phyloP scores from a whole-genome alignment of 2,113 vertebrate genomes.

The Myrmecobius fasciatus region DNA sequence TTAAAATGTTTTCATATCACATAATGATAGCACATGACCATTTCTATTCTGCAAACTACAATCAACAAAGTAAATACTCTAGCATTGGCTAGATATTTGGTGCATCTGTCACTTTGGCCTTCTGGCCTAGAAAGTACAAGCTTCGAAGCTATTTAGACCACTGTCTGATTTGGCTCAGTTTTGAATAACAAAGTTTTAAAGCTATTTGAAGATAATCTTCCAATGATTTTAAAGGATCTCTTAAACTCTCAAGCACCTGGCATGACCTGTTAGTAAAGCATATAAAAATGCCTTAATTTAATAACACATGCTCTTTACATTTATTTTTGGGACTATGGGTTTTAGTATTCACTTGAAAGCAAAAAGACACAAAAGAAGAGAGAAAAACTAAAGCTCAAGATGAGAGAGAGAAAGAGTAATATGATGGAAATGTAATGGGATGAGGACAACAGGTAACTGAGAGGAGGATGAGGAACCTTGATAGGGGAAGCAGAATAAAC shows the following conservation, averaged over 20 bases:
- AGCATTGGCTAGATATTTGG: constrained; percentile 66
- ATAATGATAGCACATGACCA: constrained; percentile 63
- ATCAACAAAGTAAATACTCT: constrained; percentile 64
- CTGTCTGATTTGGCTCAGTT: constrained; percentile 73
- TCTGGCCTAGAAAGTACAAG: constrained; percentile 68
- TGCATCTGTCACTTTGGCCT: constrained; percentile 68
- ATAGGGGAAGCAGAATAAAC: not conserved
- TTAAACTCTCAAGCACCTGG: constrained; percentile 74
- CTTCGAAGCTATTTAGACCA: constrained; percentile 76
- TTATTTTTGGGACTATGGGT: constrained; percentile 39
- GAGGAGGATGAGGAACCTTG: not conserved
- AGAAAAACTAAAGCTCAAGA: not conserved
- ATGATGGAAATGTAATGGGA: not conserved
- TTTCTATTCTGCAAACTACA: constrained; percentile 51
- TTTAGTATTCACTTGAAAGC: constrained; percentile 33
- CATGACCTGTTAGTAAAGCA: constrained; percentile 68
- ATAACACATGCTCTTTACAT: constrained; percentile 4
- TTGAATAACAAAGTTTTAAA: constrained; percentile 70
- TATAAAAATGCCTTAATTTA: constrained; percentile 53
- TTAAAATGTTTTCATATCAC: constrained; percentile 71
- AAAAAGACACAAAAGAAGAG: not conserved
- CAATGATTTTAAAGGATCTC: constrained; percentile 77
- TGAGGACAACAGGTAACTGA: not conserved
- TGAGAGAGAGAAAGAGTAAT: too few species aligned
- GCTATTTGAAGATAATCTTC: constrained; percentile 71